Evolutionary conservation across 1,140 invertebrate genomes (phyloP).

Genomic region (Philaenus spumarius): DNA sequence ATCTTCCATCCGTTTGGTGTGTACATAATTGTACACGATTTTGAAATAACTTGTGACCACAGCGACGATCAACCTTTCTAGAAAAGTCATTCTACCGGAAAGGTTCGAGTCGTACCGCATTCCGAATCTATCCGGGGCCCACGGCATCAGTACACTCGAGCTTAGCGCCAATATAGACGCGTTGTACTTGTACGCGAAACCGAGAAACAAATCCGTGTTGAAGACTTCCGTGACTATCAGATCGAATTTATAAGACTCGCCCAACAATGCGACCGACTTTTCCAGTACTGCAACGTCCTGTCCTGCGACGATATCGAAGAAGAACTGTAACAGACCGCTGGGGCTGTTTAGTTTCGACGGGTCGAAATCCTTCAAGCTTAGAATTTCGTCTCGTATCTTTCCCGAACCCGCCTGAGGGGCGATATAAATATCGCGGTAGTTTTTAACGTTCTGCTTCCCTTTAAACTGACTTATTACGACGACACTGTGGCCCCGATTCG

Average conservation of each 20-base stretch:
- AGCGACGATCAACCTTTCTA: slow-evolving; percentile 47
- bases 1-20: slow-evolving; percentile 24
- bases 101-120: slow-evolving; percentile 19
- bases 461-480: slow-evolving; percentile 39
- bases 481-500: slow-evolving; percentile 32
- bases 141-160: slow-evolving; percentile 51
- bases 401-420: not conserved
- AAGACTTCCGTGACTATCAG: slow-evolving; percentile 27
- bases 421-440: slow-evolving; percentile 44
- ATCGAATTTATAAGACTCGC: slow-evolving; percentile 21
- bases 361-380: not conserved
- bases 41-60: not conserved
- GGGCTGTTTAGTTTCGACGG: not conserved
- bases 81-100: slow-evolving; percentile 46
- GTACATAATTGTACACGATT: not conserved
- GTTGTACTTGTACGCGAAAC: slow-evolving; percentile 33
- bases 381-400: not conserved
- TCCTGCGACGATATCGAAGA: not conserved
- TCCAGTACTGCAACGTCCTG: slow-evolving; percentile 36
- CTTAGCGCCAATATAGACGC: slow-evolving; percentile 49
- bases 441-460: slow-evolving; percentile 40
- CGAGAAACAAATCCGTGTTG: slow-evolving; percentile 24
- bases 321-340: not conserved
- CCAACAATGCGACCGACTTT: slow-evolving; percentile 37
- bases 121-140: slow-evolving; percentile 43